Evolutionary conservation across 2,113 vertebrate genomes (phyloP), one percentile per base, ranked within the genome.

Genomic region (Scomber colias): DNA sequence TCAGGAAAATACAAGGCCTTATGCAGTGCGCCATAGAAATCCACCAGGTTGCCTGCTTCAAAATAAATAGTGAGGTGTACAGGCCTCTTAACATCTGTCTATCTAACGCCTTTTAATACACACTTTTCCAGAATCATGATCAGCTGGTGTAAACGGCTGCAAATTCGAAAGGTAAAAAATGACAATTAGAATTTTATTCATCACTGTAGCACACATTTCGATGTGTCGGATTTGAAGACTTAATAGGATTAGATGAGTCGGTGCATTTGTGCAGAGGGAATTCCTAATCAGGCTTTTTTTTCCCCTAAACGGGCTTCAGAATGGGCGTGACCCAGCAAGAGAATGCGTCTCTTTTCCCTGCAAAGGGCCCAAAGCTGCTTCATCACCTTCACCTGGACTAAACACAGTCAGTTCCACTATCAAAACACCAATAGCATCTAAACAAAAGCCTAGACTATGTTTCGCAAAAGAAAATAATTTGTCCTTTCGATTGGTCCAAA

Each of bases 301-400:
- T n/a, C n/a, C 69, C 45, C 48, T 30, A 81, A 73, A 65, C 48
- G 61, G 70, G 55, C 56, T 59, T 65, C 3, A 11, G 59, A 76
- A 90, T 90, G 92, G 91, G 92, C 83, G 92, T 90, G 85, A 87
- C 86, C 88, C 90, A 55, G 30, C 56, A 56, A 7, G 46, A 51
- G 70, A 77, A 80, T 82, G 83, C 85, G 88, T 82, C 74, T 77
- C 45, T 68, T 72, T 59, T 55, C 55, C 30, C 59, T 27, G 51
- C 84, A 46, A 67, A 85, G 81, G 81, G 84, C 84, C 89, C n/a
- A 49, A 67, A 81, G 66, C 50, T 71, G 82, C 76, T 60, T 3
- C 30, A 46, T 83, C 78, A 87, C 71, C 81, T 70, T 61, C 68
- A 31, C 7, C 40, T 55, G 2, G 45, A n/a, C 30, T 16, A 21